Evolutionary conservation across 2,797 vertebrate genomes (phyloP), one percentile per base, ranked within the genome.

Genomic region (Trichosurus vulpecula): DNA sequence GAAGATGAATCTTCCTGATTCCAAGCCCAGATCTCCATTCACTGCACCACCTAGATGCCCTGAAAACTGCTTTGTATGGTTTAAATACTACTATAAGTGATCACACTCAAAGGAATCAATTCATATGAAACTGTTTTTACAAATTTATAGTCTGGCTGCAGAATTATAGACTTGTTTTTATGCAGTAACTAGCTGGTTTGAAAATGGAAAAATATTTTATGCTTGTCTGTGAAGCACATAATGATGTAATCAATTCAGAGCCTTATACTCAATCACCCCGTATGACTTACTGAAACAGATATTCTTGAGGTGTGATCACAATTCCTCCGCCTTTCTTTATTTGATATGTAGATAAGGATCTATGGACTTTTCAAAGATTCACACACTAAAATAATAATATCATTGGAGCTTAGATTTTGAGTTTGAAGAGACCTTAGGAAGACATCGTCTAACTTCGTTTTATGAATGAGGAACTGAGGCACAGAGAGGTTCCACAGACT

Each of bases 131-230:
- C 22, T 47, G 12, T 87, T 47, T 51, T 87, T 25, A 81, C 47
- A 87, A 47, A 22, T 27, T 87, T 87, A 87, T 41, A 81, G 41
- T 81, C 27, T 81, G 74, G 22, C 27, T 25, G 74, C 8, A 81
- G 74, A 81, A 81, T 81, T 47, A 47, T 51, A 27, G 74, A 87
- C 41, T 51, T 81, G 19, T 87, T 47, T 87, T 87, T 51, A 51
- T 87, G 3, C 25, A 11, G 22, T 87, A 87, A 51, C 41, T 51
- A 87, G 74, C 22, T 11, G 95, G 93, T 93, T 97, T 97, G 93
- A 52, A 95, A 97, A 97, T 95, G 54, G 97, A 96, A 97, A 98
- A 87, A 87, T 81, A 29, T 27, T 27, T 51, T 27, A n/a, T 74
- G 74, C 9, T 87, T 51, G 22, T 47, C 74, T 81, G 6, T 25